phyloP scores from a whole-genome alignment of 2,888 invertebrate genomes.

The Andrena dorsata region DNA sequence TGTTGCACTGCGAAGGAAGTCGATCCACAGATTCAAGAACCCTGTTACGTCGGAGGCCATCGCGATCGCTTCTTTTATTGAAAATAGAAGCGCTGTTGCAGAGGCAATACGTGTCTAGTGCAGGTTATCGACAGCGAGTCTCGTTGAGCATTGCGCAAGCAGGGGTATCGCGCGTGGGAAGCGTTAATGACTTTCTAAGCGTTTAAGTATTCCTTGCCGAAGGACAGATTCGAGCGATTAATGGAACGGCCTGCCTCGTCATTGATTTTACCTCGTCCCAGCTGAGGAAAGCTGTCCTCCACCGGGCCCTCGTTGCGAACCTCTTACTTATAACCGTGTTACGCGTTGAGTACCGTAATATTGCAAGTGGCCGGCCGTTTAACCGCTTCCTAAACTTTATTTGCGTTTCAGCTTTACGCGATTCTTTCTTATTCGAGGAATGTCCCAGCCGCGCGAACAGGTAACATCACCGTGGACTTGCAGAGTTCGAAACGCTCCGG shows the following conservation, averaged over 20 bases:
- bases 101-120: too few relatives aligned
- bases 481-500: too few relatives aligned
- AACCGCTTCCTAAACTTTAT: constrained; percentile 7
- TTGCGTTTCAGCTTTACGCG: neutral
- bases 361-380: neutral
- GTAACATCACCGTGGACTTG: too few relatives aligned
- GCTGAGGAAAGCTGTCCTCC: constrained; percentile 37
- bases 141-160: constrained; percentile 3
- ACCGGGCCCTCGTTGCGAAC: constrained; percentile 7
- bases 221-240: constrained; percentile 29
- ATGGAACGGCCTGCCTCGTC: constrained; percentile 30
- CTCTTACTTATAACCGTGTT: constrained; percentile 47
- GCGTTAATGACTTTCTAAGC: constrained; percentile 77
- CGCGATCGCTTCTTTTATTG: too few relatives aligned
- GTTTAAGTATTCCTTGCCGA: constrained; percentile 31
- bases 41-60: too few relatives aligned
- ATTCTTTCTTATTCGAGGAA: neutral
- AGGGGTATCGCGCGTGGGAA: constrained; percentile 48
- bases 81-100: too few relatives aligned
- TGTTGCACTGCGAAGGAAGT: too few relatives aligned
- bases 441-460: neutral
- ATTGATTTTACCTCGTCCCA: constrained; percentile 33
- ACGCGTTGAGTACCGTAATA: constrained; percentile 49
- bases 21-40: too few relatives aligned
- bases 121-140: too few relatives aligned